Base-by-base conservation (phyloP, 2,113 vertebrate genomes). In the Polypterus senegalus region DNA sequence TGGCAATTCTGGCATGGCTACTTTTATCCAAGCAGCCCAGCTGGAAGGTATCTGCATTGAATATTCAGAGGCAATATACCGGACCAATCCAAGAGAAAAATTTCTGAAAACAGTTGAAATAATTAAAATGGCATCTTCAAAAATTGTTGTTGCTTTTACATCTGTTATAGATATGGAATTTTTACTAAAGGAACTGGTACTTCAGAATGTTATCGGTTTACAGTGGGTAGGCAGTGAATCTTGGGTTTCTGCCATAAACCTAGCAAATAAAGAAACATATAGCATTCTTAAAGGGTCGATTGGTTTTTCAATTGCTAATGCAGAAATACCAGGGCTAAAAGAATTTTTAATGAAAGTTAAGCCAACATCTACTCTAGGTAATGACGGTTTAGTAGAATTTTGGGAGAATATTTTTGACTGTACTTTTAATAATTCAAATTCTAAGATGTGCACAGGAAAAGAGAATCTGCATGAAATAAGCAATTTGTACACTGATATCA, bases 151-250 rank as follows among this genome's bases (percentile, higher is more conserved):
- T 5, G 48, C 58, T 7, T 64, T 64, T 4, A 4, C 59, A 5
- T 3, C 48, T 9, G 9, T 6, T 5, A 9, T 7, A 6, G 49
- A 64, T 5, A 59, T 64, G 57, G 4, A 7, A 4, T 3, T 54
- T 64, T 48, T 64, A 27, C n/a, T 53, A 4, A n/a, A 10, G 5
- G 27, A 48, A 9, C 47, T 61, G 9, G 48, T 46, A n/a, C 46
- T 3, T 58, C 49, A 58, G 43, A 59, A 64, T n/a, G 8, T 64
- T 8, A 59, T 49, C 46, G 63, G 48, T 9, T 57, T 59, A 43
- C 57, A 58, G 9, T 64, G 63, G 63, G 46, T 64, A 8, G 63
- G 48, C 9, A 61, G 27, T n/a, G 51, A 48, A 8, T 11, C 51
- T 9, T 61, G 46, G 46, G n/a, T 61, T 3, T 48, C 47, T 61